A percentile compares a stretch with the other conserved stretches of the same genome.
Evolutionary conservation across 2,113 vertebrate species (phyloP).

Genomic region (Entomyzon cyanotis): DNA sequence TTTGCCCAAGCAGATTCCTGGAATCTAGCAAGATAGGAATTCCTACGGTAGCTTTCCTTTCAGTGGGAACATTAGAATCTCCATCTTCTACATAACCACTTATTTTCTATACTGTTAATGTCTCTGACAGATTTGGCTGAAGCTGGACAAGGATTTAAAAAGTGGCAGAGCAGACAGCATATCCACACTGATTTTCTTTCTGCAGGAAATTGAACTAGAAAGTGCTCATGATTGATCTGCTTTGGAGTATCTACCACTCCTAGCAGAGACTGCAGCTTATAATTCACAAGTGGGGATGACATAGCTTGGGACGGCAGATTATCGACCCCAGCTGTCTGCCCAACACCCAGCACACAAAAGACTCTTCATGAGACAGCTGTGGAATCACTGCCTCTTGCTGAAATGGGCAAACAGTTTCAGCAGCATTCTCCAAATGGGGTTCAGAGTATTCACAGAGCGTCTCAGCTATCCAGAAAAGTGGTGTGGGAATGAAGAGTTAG

Average conservation of each 20-base stretch:
- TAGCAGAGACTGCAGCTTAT: not conserved
- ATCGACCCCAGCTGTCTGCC: constrained; percentile 39
- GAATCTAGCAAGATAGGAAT: constrained; percentile 9
- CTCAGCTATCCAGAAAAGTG: not conserved
- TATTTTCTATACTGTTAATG: not conserved
- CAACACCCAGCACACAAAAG: constrained; percentile 26
- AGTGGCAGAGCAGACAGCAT: not conserved
- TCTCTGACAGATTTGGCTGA: not conserved
- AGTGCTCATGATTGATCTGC: not conserved
- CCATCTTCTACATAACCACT: not conserved
- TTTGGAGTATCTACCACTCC: not conserved
- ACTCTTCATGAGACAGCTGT: constrained; percentile 30
- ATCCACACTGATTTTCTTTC: not conserved
- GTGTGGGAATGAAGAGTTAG: not conserved
- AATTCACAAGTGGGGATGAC: constrained; percentile 39
- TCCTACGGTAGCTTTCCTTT: not conserved
- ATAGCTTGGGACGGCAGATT: constrained; percentile 37
- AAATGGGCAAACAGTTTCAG: not conserved
- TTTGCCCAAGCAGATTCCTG: constrained; percentile 1
- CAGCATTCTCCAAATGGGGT: not conserved
- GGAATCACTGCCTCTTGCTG: not conserved
- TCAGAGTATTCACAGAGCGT: not conserved
- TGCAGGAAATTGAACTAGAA: not conserved
- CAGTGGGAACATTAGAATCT: not conserved
- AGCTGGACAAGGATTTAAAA: not conserved